Conservation (phyloP, 1,140 invertebrate genomes). For the Ceratoteleas bidentatus region DNA sequence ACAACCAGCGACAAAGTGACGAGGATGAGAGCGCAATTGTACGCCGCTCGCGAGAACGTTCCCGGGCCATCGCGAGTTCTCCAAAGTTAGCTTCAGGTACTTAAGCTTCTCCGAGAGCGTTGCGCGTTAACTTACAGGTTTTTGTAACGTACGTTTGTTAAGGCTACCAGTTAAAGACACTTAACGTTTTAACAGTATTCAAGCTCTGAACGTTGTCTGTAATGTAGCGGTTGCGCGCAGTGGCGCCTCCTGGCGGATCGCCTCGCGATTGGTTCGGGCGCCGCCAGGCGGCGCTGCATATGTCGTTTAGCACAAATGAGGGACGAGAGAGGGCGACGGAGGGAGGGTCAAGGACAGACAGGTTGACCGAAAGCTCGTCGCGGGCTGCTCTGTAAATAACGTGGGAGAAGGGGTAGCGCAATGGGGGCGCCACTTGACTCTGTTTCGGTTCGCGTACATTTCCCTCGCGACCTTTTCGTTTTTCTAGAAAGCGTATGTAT, state of each 20-base stretch:
- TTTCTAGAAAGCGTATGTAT: slow-evolving; percentile 54
- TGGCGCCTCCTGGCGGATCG: background rate
- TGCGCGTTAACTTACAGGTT: slow-evolving; percentile 77
- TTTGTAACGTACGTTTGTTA: slow-evolving; percentile 81
- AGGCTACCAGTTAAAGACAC: slow-evolving; percentile 74
- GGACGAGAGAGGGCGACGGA: background rate
- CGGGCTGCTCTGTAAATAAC: background rate
- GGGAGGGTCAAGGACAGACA: background rate
- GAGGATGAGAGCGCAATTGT: too few species aligned
- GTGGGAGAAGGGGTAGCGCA: background rate
- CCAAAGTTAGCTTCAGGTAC: slow-evolving; percentile 78
- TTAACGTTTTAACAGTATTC: slow-evolving; percentile 80
- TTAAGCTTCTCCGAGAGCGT: slow-evolving; percentile 79
- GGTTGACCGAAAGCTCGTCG: background rate
- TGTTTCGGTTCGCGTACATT: background rate
- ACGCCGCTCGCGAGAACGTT: slow-evolving; percentile 14
- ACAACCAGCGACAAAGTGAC: too few species aligned
- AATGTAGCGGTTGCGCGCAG: slow-evolving; percentile 40
- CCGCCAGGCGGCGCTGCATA: too few species aligned
- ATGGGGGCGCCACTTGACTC: background rate
- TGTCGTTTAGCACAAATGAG: slow-evolving; percentile 78
- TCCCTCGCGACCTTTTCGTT: slow-evolving; percentile 6
- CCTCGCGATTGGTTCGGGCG: too few species aligned
- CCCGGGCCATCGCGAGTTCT: slow-evolving; percentile 74
- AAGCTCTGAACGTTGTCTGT: slow-evolving; percentile 72